Evolutionary conservation across 2,113 vertebrate species (phyloP).

Genomic region (Eptesicus fuscus): DNA sequence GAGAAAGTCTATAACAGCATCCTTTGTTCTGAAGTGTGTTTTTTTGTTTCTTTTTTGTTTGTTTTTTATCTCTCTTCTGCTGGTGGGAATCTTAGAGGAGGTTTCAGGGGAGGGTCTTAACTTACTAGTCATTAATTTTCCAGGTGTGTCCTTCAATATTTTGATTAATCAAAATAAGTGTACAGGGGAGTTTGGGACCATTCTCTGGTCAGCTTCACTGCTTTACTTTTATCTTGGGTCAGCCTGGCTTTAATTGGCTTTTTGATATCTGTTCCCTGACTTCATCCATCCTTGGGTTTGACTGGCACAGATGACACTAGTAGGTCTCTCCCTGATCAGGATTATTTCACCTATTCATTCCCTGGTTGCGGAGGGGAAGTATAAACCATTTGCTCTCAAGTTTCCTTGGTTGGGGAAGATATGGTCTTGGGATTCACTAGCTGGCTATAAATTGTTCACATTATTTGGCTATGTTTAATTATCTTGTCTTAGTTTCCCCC

Average conservation of each 20-base stretch:
- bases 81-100: not conserved
- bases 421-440: not conserved
- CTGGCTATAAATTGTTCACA: not conserved
- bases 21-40: not conserved
- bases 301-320: not conserved
- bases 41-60: no score
- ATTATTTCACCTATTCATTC: not conserved
- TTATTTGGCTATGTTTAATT: not conserved
- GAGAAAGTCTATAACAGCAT: not conserved
- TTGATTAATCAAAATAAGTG: not conserved
- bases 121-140: not conserved
- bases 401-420: not conserved
- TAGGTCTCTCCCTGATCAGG: not conserved
- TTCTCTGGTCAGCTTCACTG: not conserved
- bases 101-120: not conserved
- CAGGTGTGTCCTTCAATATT: not conserved
- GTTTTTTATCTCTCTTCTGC: not conserved
- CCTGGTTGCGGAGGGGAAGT: not conserved
- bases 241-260: not conserved
- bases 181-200: not conserved
- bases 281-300: not conserved
- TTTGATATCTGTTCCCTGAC: not conserved
- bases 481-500: not conserved
- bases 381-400: not conserved
- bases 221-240: not conserved